These are phyloP conservation scores for Tenthredo notha DNA, from an alignment of 2,888 invertebrate species.

Conservation along the genomic window DNA sequence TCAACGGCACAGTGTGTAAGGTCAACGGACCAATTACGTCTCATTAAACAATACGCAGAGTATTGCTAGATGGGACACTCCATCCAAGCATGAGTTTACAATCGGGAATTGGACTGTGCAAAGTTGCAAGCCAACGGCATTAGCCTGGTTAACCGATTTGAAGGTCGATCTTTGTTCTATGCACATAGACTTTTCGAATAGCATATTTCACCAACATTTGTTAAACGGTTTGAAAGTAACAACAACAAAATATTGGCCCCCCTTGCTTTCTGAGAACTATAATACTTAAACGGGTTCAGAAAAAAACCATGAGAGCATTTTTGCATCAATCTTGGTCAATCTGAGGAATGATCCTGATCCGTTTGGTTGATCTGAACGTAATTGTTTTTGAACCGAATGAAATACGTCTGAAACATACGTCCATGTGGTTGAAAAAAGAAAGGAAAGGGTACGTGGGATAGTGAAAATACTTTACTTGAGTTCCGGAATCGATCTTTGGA, in stretches of 20 bases:
- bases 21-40: conserved; percentile 40
- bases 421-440: too few relatives aligned
- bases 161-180: not conserved
- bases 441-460: too few relatives aligned
- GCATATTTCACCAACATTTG: not conserved
- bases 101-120: not conserved
- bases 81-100: not conserved
- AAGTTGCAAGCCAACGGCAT: not conserved
- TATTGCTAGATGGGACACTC: not conserved
- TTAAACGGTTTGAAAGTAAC: not conserved
- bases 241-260: not conserved
- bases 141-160: not conserved
- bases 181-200: not conserved
- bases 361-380: not conserved
- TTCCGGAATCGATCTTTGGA: not conserved
- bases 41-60: conserved; percentile 9
- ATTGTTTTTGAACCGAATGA: not conserved
- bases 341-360: not conserved
- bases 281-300: not conserved
- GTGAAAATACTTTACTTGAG: not conserved
- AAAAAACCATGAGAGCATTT: not conserved
- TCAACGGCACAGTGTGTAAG: conserved; percentile 34
- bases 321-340: not conserved
- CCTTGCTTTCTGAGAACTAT: not conserved
- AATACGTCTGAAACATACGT: too few relatives aligned